phyloP scores from a whole-genome alignment of 2,888 invertebrate genomes.

The Abrostola triplasia region DNA sequence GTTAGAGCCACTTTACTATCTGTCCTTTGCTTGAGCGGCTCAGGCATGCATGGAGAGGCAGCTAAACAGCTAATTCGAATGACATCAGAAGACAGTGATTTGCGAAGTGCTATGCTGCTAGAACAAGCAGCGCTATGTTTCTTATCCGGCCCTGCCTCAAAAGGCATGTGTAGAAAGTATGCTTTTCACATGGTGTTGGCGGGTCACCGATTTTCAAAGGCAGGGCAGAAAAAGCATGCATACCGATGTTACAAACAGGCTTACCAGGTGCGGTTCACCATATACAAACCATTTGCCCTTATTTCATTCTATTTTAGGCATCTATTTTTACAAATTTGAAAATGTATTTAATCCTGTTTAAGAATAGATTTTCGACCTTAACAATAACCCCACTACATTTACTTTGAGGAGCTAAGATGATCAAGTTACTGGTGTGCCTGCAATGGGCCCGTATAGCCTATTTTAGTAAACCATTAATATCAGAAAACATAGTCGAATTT shows the following conservation, averaged over 20 bases:
- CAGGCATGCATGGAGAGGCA: slow-evolving; percentile 95
- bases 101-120: slow-evolving; percentile 96
- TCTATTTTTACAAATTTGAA: too few species aligned
- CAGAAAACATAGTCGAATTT: too few species aligned
- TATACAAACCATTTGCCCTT: too few species aligned
- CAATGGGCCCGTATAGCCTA: too few species aligned
- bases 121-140: slow-evolving; percentile 99
- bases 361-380: too few species aligned
- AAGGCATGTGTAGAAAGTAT: slow-evolving; percentile 95
- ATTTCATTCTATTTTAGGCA: too few species aligned
- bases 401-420: too few species aligned
- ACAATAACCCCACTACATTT: too few species aligned
- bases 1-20: slow-evolving; percentile 97
- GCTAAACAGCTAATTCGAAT: slow-evolving; percentile 97
- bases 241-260: slow-evolving; percentile 97
- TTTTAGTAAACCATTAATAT: too few species aligned
- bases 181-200: slow-evolving; percentile 99
- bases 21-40: slow-evolving; percentile 94
- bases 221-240: slow-evolving; percentile 97
- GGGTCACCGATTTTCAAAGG: slow-evolving; percentile 98
- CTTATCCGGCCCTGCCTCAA: slow-evolving; percentile 88
- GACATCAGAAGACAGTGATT: slow-evolving; percentile 99
- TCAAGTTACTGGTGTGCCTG: too few species aligned
- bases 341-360: too few species aligned
- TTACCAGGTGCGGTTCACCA: slow-evolving; percentile 90